Base-by-base conservation (phyloP, 1,140 invertebrate genomes). In the Drosophila melanica region DNA sequence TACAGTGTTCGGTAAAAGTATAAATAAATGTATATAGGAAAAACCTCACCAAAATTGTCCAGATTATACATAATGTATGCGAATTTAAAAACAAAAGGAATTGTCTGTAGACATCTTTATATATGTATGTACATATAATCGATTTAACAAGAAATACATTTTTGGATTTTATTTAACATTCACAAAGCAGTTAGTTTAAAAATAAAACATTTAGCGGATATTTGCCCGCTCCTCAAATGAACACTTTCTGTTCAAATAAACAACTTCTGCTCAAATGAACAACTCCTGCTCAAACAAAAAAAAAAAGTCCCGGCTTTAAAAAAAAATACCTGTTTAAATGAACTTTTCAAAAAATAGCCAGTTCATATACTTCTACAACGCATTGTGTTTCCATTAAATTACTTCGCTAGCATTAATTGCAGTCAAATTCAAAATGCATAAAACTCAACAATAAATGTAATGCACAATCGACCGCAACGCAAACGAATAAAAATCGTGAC, bases 401-500 rank as follows among this genome's bases (percentile, higher is more conserved):
- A 45, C 50, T 66, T 67, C 59, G 27, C n/a, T 20, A 30, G 23
- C 45, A 45, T 58, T 58, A 58, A 58, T 65, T 65, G 77, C 71
- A 45, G 58, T 59, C 68, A 75, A 41, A 35, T 47, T 45, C 59
- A 62, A 51, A 68, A 51, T 60, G 58, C 65, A 68, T 51, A 71
- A 45, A 75, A 62, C 58, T 70, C 54, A 69, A 60, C 70, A 70
- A 62, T 18, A 70, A 79, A 60, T 30, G 64, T 60, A 66, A 62
- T 44, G 58, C 48, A 51, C 53, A 66, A 79, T 50, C 66, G 75
- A 59, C 63, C 72, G 16, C 44, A 47, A 68, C 72, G 63, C 30
- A 45, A 23, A 8, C 37, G 18, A 20, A 39, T 47, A 54, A 45
- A 77, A 69, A 71, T 85, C 81, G 81, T 85, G 81, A 86, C 81